Percentiles rank a stretch among this genome's conserved stretches.
These are phyloP conservation scores for Bos taurus DNA, from an alignment of 2,113 vertebrate genomes.

Conservation along the genomic window DNA sequence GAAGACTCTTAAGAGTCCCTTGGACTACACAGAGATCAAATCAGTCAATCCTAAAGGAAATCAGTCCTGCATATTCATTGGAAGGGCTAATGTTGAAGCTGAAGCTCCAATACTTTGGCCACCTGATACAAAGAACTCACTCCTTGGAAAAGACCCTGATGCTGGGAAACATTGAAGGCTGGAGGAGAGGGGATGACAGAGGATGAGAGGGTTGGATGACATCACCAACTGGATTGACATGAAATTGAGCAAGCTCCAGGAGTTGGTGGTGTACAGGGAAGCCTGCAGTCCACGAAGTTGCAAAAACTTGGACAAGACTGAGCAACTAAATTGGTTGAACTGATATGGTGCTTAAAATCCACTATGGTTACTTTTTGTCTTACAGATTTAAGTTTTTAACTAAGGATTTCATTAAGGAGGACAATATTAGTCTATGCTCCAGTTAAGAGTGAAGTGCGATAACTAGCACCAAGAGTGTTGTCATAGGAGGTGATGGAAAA, in stretches of 20 bases:
- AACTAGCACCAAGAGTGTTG: background rate
- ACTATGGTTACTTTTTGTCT: background rate
- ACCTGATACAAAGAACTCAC: background rate
- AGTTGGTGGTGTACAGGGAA: background rate
- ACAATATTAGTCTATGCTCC: background rate
- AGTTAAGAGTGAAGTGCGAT: fast-evolving
- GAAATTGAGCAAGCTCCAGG: background rate
- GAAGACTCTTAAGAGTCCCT: background rate
- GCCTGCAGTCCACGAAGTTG: background rate
- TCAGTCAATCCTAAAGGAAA: background rate
- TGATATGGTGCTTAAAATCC: background rate
- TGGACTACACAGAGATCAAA: background rate
- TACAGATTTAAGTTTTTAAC: background rate
- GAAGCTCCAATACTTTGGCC: background rate
- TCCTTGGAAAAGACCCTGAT: background rate
- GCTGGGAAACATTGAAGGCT: background rate
- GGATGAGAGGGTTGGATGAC: background rate
- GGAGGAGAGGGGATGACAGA: background rate
- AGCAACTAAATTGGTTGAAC: background rate
- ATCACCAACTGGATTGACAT: background rate
- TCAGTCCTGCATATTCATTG: background rate
- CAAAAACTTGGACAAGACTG: background rate
- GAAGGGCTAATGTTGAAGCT: background rate
- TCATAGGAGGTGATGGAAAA: background rate
- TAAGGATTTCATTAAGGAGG: background rate